A percentile compares a stretch with the other conserved stretches of the same genome.
phyloP scores from a whole-genome alignment of 1,140 invertebrate species.

The Drosophila elegans region DNA sequence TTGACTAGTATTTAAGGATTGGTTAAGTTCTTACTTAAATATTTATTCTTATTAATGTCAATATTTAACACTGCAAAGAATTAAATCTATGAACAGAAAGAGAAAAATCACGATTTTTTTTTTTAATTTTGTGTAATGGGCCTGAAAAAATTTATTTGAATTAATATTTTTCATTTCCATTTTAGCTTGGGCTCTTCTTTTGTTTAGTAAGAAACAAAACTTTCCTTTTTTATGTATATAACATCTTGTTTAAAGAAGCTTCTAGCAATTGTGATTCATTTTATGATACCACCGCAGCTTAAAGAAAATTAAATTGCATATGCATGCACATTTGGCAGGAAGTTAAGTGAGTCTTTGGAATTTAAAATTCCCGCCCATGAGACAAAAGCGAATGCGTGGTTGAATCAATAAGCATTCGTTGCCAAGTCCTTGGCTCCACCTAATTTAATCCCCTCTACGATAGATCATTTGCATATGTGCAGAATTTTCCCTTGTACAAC shows the following conservation, averaged over 20 bases:
- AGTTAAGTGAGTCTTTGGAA: slow-evolving; percentile 40
- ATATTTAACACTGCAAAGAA: too few species aligned
- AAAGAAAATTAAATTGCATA: slow-evolving; percentile 24
- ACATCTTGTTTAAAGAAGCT: neutral
- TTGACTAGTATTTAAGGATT: neutral
- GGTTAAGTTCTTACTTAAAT: neutral
- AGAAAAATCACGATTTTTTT: too few species aligned
- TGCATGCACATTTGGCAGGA: slow-evolving; percentile 41
- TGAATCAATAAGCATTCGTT: slow-evolving; percentile 31
- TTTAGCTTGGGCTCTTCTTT: too few species aligned
- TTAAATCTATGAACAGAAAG: too few species aligned
- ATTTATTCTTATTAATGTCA: too few species aligned
- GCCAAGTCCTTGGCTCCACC: slow-evolving; percentile 16
- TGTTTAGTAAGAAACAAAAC: too few species aligned
- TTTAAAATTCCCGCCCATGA: slow-evolving; percentile 36
- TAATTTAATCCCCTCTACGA: slow-evolving; percentile 15
- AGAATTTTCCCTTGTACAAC: slow-evolving; percentile 9
- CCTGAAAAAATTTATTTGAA: too few species aligned
- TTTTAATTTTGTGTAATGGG: too few species aligned
- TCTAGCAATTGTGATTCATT: neutral
- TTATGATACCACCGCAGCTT: slow-evolving; percentile 13
- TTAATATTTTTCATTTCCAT: too few species aligned
- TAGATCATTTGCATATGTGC: slow-evolving; percentile 43
- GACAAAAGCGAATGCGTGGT: slow-evolving; percentile 29
- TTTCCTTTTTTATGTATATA: too few species aligned